A percentile compares a stretch with the other conserved stretches of the same genome.
Conservation (phyloP, 2,797 vertebrate genomes). For the Champsocephalus esox region DNA sequence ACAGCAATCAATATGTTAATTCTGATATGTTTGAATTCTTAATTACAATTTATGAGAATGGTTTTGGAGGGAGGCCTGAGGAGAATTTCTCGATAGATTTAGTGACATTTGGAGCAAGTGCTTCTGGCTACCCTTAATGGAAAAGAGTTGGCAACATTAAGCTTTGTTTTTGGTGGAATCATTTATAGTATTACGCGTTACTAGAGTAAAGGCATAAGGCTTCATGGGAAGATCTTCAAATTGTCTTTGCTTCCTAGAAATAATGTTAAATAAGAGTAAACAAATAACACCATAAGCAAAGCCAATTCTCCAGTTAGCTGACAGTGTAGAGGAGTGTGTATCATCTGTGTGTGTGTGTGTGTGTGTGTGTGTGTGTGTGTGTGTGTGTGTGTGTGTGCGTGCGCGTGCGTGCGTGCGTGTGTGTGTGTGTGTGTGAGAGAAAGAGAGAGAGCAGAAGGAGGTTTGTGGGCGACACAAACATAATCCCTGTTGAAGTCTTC, state of each 20-base stretch:
- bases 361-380: conserved; percentile 5
- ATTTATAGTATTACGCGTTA: too few species aligned
- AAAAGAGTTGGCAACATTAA: too few species aligned
- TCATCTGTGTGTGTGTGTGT: too few species aligned
- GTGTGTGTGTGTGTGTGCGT: conserved; percentile 11
- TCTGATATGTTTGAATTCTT: too few species aligned
- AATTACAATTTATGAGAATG: too few species aligned
- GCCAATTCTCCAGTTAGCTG: conserved; percentile 26
- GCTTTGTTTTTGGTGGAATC: too few species aligned
- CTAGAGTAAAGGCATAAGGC: not conserved
- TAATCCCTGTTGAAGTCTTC: conserved; percentile 56
- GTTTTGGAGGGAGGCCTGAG: too few species aligned
- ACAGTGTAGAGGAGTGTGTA: too few species aligned
- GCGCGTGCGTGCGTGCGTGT: not conserved
- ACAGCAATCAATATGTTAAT: too few species aligned
- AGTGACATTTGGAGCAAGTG: too few species aligned
- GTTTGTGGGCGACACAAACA: conserved; percentile 37
- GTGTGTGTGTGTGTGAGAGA: not conserved
- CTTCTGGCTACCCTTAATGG: too few species aligned
- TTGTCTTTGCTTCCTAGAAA: conserved; percentile 15
- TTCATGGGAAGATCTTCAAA: conserved; percentile 35
- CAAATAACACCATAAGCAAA: conserved; percentile 31
- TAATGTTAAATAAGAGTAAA: conserved; percentile 40
- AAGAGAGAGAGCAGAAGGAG: conserved; percentile 2
- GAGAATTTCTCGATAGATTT: too few species aligned